Conservation (phyloP, 2,113 vertebrate genomes). For the Ageneiosus marmoratus region DNA sequence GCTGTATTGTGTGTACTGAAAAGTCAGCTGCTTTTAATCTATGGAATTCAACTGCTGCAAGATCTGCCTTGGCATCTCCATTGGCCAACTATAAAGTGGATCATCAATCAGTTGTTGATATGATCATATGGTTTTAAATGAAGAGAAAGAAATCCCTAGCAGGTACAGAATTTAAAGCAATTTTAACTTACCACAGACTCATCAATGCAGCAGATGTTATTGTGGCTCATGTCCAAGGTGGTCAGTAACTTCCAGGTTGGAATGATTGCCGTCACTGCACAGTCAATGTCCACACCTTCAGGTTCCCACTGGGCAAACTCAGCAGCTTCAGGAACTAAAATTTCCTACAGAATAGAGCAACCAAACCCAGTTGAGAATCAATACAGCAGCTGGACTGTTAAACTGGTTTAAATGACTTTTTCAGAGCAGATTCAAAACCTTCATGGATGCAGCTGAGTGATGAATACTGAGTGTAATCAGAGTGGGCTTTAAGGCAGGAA, state of each 20-base stretch:
- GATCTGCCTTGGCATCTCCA: too few relatives aligned
- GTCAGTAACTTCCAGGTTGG: constrained; percentile 89
- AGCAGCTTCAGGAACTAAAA: constrained; percentile 88
- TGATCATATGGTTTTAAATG: background rate
- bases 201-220: constrained; percentile 84
- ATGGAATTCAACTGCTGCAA: too few relatives aligned
- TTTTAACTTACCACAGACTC: constrained; percentile 85
- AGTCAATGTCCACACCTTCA: constrained; percentile 77
- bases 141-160: background rate
- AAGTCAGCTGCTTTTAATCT: background rate
- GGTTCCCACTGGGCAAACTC: constrained; percentile 95
- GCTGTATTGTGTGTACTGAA: background rate
- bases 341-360: constrained; percentile 70
- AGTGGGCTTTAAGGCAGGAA: constrained; percentile 81
- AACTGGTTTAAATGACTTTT: background rate
- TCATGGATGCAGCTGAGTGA: constrained; percentile 85
- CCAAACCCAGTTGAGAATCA: background rate
- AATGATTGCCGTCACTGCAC: constrained; percentile 86
- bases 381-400: background rate
- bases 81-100: background rate
- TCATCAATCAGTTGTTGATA: background rate
- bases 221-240: constrained; percentile 95
- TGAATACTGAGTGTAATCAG: constrained; percentile 86
- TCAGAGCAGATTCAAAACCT: constrained; percentile 67
- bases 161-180: background rate